Base-by-base conservation (phyloP, 2,797 vertebrate species). In the Austrolebias charrua region DNA sequence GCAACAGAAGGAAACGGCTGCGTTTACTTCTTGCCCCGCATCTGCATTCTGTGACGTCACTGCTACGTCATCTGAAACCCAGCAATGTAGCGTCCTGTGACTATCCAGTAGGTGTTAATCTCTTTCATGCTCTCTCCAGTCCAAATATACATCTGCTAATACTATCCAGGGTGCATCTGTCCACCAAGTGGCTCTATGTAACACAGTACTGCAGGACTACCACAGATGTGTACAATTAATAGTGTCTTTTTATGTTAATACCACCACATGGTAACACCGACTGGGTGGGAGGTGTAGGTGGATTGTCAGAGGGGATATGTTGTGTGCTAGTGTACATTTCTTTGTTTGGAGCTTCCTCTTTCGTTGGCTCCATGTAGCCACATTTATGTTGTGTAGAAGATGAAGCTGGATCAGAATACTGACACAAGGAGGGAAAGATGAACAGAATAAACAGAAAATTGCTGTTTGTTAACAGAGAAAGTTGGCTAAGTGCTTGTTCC, bases 61-160 rank as follows among this genome's bases (percentile, higher is more conserved):
- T n/a, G n/a, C n/a, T n/a, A n/a, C n/a, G n/a, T n/a, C n/a, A n/a
- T n/a, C n/a, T n/a, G n/a, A n/a, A n/a, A n/a, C n/a, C n/a, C n/a
- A n/a, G n/a, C n/a, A n/a, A n/a, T 55, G 66, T 82, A 49, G 80
- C 69, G 73, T 82, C 80, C 84, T 85, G 83, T 81, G 80, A 84
- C 80, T 18, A 5, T 60, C 55, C 55, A 49, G 67, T 49, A 81
- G 82, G 87, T 77, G 90, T 76, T 89, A 89, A 92, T 88, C 88
- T 83, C 62, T 51, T 69, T 86, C 80, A 85, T 73, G 78, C 82
- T 68, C 56, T 79, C 76, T 75, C 59, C 55, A 81, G 63, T 86
- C 88, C 86, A 90, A 89, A 90, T 91, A 90, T 92, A 90, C 64
- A 90, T 79, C 75, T 87, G 85, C 64, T 87, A 89, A 90, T 84